Percentiles rank a stretch among this genome's conserved stretches.
phyloP scores from a whole-genome alignment of 2,888 invertebrate genomes.

The Eristalis intricaria region DNA sequence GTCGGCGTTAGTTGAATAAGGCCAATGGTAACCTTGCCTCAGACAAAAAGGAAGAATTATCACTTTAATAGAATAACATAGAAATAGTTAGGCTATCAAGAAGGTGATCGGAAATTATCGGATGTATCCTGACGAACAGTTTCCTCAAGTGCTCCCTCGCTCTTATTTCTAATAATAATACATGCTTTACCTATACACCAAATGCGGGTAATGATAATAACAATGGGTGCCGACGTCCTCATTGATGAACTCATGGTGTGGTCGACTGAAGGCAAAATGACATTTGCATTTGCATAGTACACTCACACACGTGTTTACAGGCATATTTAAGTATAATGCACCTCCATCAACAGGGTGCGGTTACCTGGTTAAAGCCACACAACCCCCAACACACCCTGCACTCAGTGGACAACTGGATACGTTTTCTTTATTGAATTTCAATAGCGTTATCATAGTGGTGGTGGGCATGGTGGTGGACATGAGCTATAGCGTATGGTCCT shows the following conservation, averaged over 20 bases:
- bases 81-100: too few species aligned
- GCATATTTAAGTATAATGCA: constrained; percentile 49
- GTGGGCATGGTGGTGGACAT: background rate
- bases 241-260: constrained; percentile 46
- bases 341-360: constrained; percentile 29
- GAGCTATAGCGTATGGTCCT: constrained; percentile 12
- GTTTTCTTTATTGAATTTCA: constrained; percentile 56
- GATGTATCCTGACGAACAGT: too few species aligned
- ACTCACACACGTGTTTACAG: too few species aligned
- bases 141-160: too few species aligned
- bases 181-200: too few species aligned
- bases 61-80: too few species aligned
- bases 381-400: constrained; percentile 14
- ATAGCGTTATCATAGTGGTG: background rate
- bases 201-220: background rate
- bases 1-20: too few species aligned
- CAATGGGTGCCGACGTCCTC: constrained; percentile 48
- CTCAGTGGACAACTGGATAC: constrained; percentile 42
- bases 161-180: too few species aligned
- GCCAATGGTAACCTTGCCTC: too few species aligned
- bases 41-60: too few species aligned
- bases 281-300: constrained; percentile 22
- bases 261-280: constrained; percentile 31
- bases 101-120: too few species aligned
- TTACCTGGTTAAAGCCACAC: constrained; percentile 15